phyloP scores from a whole-genome alignment of 2,113 vertebrate species.

The Poeciliopsis retropinna region DNA sequence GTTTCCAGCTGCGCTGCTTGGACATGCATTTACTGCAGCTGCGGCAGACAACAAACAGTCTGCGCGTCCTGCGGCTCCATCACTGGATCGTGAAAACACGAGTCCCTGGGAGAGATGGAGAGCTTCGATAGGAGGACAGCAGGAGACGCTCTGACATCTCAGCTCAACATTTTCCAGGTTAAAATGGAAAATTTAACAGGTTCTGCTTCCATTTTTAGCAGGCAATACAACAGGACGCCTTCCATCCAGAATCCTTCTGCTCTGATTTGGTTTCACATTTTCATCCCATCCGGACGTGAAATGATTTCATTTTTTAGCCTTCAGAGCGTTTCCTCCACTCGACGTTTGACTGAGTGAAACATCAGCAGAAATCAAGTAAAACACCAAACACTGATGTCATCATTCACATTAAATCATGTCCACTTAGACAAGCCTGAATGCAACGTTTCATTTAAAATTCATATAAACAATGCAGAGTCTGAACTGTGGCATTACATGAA shows the following conservation, averaged over 20 bases:
- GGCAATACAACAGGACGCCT: not conserved
- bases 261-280: not conserved
- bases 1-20: slow-evolving; percentile 2
- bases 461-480: no score
- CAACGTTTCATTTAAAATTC: slow-evolving; percentile 22
- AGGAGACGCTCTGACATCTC: not conserved
- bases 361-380: slow-evolving; percentile 42
- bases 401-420: slow-evolving; percentile 66
- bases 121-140: not conserved
- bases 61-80: slow-evolving; percentile 4
- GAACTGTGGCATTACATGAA: no score
- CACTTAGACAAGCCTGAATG: slow-evolving; percentile 53
- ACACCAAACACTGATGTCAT: slow-evolving; percentile 55
- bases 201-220: not conserved
- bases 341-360: slow-evolving; percentile 1
- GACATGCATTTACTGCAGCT: slow-evolving; percentile 7
- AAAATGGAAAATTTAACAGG: not conserved
- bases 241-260: not conserved
- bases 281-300: not conserved
- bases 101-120: slow-evolving; percentile 8
- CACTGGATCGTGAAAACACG: slow-evolving; percentile 20
- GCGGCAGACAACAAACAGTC: slow-evolving; percentile 10
- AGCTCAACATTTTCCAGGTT: not conserved
- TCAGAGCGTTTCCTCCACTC: not conserved
- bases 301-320: not conserved